Percentiles rank a stretch among this genome's conserved stretches.
Evolutionary conservation across 1,140 invertebrate species (phyloP).

Genomic region (Drosophila repleta): DNA sequence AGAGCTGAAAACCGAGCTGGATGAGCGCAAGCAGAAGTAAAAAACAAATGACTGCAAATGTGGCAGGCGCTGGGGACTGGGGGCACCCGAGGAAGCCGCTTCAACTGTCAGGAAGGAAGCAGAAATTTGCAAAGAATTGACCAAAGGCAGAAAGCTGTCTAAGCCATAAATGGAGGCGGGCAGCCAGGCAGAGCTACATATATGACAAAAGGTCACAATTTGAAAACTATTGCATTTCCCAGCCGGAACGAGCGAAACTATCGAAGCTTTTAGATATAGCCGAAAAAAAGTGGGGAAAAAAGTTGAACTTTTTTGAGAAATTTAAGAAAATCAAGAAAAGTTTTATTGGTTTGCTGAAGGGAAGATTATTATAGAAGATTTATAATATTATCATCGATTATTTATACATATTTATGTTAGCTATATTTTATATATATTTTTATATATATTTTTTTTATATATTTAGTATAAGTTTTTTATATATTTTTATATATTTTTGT

Average conservation of each 20-base stretch:
- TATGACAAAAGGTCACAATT: neutral
- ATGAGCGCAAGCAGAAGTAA: slow-evolving; percentile 34
- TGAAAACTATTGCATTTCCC: slow-evolving; percentile 1
- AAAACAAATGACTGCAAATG: slow-evolving; percentile 23
- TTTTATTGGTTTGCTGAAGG: too few relatives aligned
- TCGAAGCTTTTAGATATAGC: too few relatives aligned
- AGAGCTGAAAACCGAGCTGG: slow-evolving; percentile 61
- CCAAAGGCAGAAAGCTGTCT: slow-evolving; percentile 63
- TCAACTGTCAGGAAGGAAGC: slow-evolving; percentile 3
- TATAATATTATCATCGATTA: too few relatives aligned
- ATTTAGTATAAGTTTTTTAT: too few relatives aligned
- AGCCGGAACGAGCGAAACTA: neutral
- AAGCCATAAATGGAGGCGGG: slow-evolving; percentile 55
- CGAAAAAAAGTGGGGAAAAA: too few relatives aligned
- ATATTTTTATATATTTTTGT: too few relatives aligned
- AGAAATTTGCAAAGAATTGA: slow-evolving; percentile 43
- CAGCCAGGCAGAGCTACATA: neutral
- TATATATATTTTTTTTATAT: too few relatives aligned
- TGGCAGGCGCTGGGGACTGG: neutral
- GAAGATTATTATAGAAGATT: too few relatives aligned
- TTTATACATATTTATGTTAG: too few relatives aligned
- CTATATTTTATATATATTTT: too few relatives aligned
- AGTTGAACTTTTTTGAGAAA: too few relatives aligned
- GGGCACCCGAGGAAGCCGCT: neutral
- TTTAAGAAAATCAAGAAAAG: too few relatives aligned